Evolutionary conservation across 2,888 invertebrate species (phyloP), one percentile per base, ranked within the genome.

Genomic region (Magallana nippona): DNA sequence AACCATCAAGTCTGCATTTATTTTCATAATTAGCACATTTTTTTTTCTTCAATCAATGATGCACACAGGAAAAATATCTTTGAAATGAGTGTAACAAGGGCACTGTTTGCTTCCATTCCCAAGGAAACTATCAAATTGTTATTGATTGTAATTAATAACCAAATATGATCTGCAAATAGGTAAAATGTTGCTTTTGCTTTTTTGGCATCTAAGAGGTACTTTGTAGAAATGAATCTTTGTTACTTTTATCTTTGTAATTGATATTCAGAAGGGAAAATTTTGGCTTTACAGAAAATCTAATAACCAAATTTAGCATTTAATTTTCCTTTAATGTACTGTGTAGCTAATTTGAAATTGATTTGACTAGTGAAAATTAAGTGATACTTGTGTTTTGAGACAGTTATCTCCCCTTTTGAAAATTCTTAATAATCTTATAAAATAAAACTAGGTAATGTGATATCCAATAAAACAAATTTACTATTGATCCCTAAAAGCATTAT

Each of bases 11-110:
- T 32, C 13, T 10, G 71, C 22, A 71, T 71, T 71, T 11, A 71
- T 71, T 71, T 71, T 71, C 71, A 71, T 71, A 71, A 60, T 71
- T 22, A 71, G 32, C 71, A 71, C 71, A 71, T 71, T 27, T 71
- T 71, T n/a, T 71, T 15, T 44, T 44, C 44, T 8, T 44, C 44
- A 44, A 27, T 71, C 71, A 71, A 27, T 71, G 71, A 32, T 71
- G 27, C 71, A 71, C 71, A 1, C 27, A 27, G 71, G 44, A 44
- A 44, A 27, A 71, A 71, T 27, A 27, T 27, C 71, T 71, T 71
- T 71, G 71, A 11, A 32, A 60, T 27, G 15, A 32, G 63, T 22
- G 19, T 63, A 71, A 32, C 22, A 32, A 71, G 22, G 22, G 32
- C 10, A 27, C n/a, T n/a, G n/a, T n/a, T 10, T 71, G 27, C 71